Conservation (phyloP, 2,113 vertebrate species). For the Telmatochromis brichardi region DNA sequence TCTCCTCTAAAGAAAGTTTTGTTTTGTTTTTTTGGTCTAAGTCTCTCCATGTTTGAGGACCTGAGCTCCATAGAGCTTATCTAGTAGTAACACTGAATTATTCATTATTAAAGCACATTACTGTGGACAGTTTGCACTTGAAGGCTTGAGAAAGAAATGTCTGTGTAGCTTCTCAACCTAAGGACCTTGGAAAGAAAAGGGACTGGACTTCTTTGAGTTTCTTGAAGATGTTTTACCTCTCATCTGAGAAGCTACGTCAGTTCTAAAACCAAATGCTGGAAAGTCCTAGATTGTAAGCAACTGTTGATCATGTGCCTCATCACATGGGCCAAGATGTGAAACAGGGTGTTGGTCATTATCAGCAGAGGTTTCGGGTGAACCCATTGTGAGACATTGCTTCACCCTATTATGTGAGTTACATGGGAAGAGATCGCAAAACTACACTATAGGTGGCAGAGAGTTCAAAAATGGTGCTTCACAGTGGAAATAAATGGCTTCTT, state of each 20-base stretch:
- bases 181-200: neutral
- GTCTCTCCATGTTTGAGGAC: neutral
- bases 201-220: neutral
- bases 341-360: neutral
- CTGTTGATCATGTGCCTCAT: neutral
- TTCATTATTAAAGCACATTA: neutral
- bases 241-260: rapidly evolving
- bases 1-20: neutral
- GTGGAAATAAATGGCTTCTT: neutral
- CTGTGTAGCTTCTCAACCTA: neutral
- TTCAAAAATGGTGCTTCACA: rapidly evolving
- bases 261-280: neutral
- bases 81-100: neutral
- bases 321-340: neutral
- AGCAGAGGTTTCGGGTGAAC: neutral
- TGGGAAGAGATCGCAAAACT: neutral
- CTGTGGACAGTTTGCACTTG: rapidly evolving
- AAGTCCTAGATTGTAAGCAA: neutral
- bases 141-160: neutral
- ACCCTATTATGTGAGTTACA: neutral
- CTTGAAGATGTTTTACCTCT: neutral
- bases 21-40: neutral
- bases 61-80: neutral
- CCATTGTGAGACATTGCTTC: neutral
- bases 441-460: rapidly evolving